These are phyloP conservation scores for Noctua pronuba DNA, from an alignment of 2,888 invertebrate species.

Conservation along the genomic window DNA sequence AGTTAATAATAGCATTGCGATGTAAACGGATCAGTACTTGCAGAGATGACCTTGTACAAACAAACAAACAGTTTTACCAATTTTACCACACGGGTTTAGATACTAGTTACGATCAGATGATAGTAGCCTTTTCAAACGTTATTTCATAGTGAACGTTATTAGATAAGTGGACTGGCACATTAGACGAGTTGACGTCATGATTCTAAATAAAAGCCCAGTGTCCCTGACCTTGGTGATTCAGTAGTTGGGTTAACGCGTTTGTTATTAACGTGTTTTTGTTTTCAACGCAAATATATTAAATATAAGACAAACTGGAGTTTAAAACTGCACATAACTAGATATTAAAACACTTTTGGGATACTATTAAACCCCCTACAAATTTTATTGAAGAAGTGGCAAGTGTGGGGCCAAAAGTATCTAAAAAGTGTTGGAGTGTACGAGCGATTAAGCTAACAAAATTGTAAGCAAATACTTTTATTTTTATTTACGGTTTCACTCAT, in stretches of 20 bases:
- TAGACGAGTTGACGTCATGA: neutral
- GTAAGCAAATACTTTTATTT: neutral
- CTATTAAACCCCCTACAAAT: neutral
- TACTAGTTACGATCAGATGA: neutral
- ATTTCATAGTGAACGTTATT: neutral
- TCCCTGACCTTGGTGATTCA: slow-evolving; percentile 10
- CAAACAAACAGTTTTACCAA: neutral
- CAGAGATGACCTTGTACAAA: neutral
- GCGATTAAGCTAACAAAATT: neutral
- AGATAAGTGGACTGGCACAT: neutral
- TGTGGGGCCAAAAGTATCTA: neutral
- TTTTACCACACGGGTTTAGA: neutral
- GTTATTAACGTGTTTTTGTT: neutral
- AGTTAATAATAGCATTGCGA: neutral
- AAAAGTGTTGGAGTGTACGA: neutral
- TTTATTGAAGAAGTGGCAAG: neutral
- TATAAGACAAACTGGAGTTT: neutral
- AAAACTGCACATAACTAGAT: neutral
- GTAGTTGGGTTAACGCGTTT: neutral
- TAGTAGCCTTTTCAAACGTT: neutral
- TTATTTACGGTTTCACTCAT: neutral
- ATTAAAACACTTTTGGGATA: neutral
- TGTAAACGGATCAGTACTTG: neutral
- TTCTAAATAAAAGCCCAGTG: slow-evolving; percentile 16
- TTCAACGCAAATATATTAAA: neutral